phyloP scores from a whole-genome alignment of 2,797 vertebrate species.

The Acanthornis magna region DNA sequence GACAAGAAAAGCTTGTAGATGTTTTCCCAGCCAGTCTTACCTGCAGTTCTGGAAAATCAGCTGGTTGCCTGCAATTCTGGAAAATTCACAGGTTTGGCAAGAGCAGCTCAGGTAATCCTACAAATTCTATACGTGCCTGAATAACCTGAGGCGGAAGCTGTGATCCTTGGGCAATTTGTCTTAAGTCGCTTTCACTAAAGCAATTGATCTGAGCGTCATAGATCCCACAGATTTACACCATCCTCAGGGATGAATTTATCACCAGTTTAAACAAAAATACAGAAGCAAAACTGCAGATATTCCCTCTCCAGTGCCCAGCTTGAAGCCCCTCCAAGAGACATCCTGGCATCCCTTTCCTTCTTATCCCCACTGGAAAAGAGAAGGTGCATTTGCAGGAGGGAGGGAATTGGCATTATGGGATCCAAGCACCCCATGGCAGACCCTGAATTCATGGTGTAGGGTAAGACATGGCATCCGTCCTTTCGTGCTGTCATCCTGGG shows the following conservation, averaged over 20 bases:
- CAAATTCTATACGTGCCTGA: background rate
- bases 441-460: rapidly evolving
- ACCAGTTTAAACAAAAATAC: background rate
- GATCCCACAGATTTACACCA: background rate
- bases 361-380: rapidly evolving
- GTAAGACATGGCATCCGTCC: rapidly evolving
- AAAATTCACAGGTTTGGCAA: background rate
- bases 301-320: too few relatives aligned
- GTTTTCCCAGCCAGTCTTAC: background rate
- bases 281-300: background rate
- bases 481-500: background rate
- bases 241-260: background rate
- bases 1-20: background rate
- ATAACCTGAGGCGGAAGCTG: background rate
- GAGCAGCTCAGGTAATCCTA: background rate
- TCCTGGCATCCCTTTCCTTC: background rate
- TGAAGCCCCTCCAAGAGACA: background rate
- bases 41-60: background rate
- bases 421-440: rapidly evolving
- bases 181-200: background rate
- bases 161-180: background rate
- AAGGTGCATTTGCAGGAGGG: rapidly evolving
- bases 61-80: background rate
- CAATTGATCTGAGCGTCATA: background rate
- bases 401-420: rapidly evolving